Conservation (phyloP, 2,113 vertebrate species). For the Climacteris rufus region DNA sequence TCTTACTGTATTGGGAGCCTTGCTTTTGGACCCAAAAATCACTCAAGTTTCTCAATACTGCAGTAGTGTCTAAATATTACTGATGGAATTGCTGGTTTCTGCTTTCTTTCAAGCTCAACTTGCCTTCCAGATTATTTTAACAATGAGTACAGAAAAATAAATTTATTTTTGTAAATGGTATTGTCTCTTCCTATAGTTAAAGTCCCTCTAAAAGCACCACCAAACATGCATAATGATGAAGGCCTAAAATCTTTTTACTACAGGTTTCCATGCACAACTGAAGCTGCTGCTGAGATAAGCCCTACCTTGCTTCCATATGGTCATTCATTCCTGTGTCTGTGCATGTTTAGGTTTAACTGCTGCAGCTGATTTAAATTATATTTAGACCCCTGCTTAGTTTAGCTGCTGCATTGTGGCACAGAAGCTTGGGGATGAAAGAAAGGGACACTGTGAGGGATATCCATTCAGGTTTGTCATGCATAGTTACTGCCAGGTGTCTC, state of each 20-base stretch:
- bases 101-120: neutral
- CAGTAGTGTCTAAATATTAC: neutral
- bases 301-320: neutral
- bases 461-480: neutral
- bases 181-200: neutral
- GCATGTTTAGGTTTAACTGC: neutral
- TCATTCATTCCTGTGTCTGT: neutral
- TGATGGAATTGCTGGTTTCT: neutral
- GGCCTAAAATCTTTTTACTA: neutral
- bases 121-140: neutral
- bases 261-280: neutral
- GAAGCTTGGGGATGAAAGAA: neutral
- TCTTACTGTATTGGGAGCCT: neutral
- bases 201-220: neutral
- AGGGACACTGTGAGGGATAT: neutral
- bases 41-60: neutral
- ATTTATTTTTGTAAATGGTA: neutral
- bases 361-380: neutral
- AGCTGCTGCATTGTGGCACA: neutral
- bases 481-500: neutral
- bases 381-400: neutral
- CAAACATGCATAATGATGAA: neutral
- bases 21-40: neutral
- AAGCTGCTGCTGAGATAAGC: neutral
- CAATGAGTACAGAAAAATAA: neutral